These are phyloP conservation scores for Trichomalopsis sarcophagae DNA, from an alignment of 1,140 invertebrate genomes.

Conservation along the genomic window DNA sequence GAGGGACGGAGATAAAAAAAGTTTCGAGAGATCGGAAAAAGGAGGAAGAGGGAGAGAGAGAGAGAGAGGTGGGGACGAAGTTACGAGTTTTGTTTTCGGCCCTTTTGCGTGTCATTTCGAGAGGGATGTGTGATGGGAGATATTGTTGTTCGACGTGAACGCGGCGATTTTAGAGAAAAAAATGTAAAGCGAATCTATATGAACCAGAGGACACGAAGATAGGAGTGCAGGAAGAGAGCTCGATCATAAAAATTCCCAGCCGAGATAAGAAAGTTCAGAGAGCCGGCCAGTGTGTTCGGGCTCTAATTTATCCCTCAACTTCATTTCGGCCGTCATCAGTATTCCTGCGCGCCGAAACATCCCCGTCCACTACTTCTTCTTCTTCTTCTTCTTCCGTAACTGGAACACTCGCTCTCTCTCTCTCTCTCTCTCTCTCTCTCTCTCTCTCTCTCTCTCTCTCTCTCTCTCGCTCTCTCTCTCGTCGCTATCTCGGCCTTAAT, in stretches of 20 bases:
- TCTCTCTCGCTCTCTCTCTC: neutral
- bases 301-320: neutral
- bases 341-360: neutral
- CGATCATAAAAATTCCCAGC: neutral
- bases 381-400: slow-evolving; percentile 33
- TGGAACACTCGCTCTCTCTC: slow-evolving; percentile 15
- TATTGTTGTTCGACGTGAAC: no score
- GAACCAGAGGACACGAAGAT: no score
- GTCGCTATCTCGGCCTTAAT: slow-evolving; percentile 47
- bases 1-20: slow-evolving; percentile 35
- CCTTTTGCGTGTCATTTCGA: slow-evolving; percentile 29
- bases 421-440: no score
- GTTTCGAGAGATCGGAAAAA: slow-evolving; percentile 42
- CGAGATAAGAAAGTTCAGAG: neutral
- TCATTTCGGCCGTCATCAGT: neutral
- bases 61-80: slow-evolving; percentile 52
- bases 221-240: no score
- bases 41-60: slow-evolving; percentile 29
- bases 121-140: no score
- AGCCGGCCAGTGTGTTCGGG: neutral
- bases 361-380: neutral
- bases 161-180: no score
- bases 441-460: neutral
- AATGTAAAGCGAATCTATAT: no score
- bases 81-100: slow-evolving; percentile 61